phyloP scores from a whole-genome alignment of 2,797 vertebrate genomes.

The Notolepis coatsorum region DNA sequence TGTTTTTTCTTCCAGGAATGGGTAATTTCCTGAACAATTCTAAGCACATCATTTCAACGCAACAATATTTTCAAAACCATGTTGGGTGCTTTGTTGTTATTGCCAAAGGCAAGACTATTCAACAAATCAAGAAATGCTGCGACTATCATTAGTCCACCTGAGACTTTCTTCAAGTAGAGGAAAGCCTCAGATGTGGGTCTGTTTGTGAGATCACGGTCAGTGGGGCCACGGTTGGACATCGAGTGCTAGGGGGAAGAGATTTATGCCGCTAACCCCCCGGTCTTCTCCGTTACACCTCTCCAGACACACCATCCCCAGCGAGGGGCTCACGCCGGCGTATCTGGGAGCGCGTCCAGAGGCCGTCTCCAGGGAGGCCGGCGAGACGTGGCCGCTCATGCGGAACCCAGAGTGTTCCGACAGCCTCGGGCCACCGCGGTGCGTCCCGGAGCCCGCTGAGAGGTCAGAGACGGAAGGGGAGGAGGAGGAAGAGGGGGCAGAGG shows the following conservation, averaged over 20 bases:
- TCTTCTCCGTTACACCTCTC: slow-evolving; percentile 17
- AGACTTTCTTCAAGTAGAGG: no score
- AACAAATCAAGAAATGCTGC: no score
- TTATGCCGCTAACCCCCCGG: background rate
- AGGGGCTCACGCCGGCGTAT: slow-evolving; percentile 75
- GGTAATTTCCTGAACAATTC: no score
- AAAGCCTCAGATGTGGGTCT: no score
- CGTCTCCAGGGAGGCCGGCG: slow-evolving; percentile 72
- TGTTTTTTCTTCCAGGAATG: no score
- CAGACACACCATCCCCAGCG: slow-evolving; percentile 80
- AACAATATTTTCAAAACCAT: no score
- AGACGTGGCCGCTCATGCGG: slow-evolving; percentile 83
- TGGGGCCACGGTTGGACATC: background rate
- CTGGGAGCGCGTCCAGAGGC: slow-evolving; percentile 74
- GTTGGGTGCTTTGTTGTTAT: no score
- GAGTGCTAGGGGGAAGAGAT: slow-evolving; percentile 9
- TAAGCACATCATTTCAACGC: no score
- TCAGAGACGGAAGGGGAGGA: slow-evolving; percentile 39
- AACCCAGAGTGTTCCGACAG: slow-evolving; percentile 64
- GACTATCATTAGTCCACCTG: no score
- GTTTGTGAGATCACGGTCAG: slow-evolving; percentile 4
- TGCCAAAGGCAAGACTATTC: no score
- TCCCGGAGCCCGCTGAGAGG: slow-evolving; percentile 61
- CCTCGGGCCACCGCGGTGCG: slow-evolving; percentile 69
- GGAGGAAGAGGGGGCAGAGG: slow-evolving; percentile 2